Conservation (phyloP, 2,113 vertebrate species). For the Zeus faber region DNA sequence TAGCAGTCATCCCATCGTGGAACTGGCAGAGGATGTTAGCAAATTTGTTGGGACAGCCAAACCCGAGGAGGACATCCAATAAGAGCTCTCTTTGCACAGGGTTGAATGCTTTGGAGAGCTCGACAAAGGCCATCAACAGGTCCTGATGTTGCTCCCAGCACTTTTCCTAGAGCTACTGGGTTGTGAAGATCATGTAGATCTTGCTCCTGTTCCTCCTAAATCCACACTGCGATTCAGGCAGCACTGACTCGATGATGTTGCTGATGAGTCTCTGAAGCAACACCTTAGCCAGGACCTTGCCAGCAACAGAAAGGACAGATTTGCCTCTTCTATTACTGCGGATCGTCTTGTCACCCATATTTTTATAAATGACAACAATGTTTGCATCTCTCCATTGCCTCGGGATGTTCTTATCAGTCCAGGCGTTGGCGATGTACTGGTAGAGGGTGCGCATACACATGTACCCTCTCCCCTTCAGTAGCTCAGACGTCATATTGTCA, state of each 20-base stretch:
- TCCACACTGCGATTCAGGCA: slow-evolving; percentile 1
- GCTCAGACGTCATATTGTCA: background rate
- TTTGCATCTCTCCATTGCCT: too few species aligned
- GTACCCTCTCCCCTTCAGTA: background rate
- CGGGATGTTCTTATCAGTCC: too few species aligned
- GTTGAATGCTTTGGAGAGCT: slow-evolving; percentile 2
- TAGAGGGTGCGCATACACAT: background rate
- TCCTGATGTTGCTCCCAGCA: slow-evolving; percentile 4
- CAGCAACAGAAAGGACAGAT: too few species aligned
- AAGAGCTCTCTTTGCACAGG: background rate
- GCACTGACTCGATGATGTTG: background rate
- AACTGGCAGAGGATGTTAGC: background rate
- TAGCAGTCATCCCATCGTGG: slow-evolving; percentile 2
- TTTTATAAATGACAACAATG: too few species aligned
- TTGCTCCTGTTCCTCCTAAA: background rate
- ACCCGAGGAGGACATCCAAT: background rate
- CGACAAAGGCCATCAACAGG: slow-evolving; percentile 6
- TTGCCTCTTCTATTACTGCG: too few species aligned
- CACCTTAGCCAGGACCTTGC: slow-evolving; percentile 1
- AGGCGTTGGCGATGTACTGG: background rate
- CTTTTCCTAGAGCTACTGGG: background rate
- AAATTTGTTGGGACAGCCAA: background rate
- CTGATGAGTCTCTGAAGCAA: slow-evolving; percentile 2
- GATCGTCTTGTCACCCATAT: too few species aligned
- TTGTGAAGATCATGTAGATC: slow-evolving; percentile 1